Evolutionary conservation across 2,113 vertebrate species (phyloP), one percentile per base, ranked within the genome.

Genomic region (Cheirogaleus medius): DNA sequence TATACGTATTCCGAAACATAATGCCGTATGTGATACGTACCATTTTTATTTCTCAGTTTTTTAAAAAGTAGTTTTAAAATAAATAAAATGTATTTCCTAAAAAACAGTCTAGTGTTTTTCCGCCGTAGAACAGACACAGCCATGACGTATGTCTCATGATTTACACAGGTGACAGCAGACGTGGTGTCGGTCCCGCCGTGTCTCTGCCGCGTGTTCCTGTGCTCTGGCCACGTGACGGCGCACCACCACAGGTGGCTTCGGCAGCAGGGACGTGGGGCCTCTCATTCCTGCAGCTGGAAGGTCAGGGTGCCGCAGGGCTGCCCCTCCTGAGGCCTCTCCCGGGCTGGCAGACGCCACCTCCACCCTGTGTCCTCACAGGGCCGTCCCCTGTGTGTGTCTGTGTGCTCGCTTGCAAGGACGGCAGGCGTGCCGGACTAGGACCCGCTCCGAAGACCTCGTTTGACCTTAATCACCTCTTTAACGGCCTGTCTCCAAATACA

Each of bases 161-260:
- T n/a, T 27, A 20, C 4, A 44, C 25, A 21, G 2, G 15, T 5
- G 49, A 29, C 1, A 2, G 3, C 82, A 10, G 1, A 23, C 3
- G 0, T n/a, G 17, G 9, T 12, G 49, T 25, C 20, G 1, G 27
- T 15, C 12, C 20, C 0, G 0, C n/a, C 18, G 0, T 3, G 60
- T 17, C 0, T 21, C 87, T 54, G 20, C 3, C 2, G 20, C 3
- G 18, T 37, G 0, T 2, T 3, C 8, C 6, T 7, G 39, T 21
- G 42, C 66, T 14, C 8, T 13, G 68, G 80, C 44, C 3, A 21
- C 20, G 8, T 25, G 8, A 3, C 6, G 4, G 21, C 18, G 52
- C 18, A 2, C 78, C 52, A 3, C 1, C 37, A 42, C 4, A 14
- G 54, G 18, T 8, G 11, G 44, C 56, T 39, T 8, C 7, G 32